Base-by-base conservation (phyloP, 2,888 invertebrate genomes). In the Cyclophora albipunctata region DNA sequence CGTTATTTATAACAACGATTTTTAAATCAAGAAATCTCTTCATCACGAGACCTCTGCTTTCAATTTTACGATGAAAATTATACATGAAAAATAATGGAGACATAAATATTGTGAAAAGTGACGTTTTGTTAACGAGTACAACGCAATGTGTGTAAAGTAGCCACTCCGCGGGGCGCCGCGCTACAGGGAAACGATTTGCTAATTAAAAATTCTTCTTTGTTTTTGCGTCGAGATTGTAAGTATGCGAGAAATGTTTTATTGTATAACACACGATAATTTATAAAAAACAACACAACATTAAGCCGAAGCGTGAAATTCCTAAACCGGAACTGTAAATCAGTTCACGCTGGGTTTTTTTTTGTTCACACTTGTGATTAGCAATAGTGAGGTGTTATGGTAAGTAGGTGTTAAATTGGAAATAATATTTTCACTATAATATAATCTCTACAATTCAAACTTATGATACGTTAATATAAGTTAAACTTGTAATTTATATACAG, bases 21-120 rank as follows among this genome's bases (percentile, higher is more conserved):
- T 37, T 48, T 51, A 50, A 55, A 50, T 47, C 47, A 46, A 57
- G 58, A 59, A 60, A 64, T 57, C 59, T 63, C 66, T 64, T 68
- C 71, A 70, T 71, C 66, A 37, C 64, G 66, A 67, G 59, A 67
- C 68, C 73, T 42, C 37, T 37, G 37, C 37, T 71, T 73, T 69
- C 64, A 71, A 72, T 69, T 79, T 82, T 77, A 83, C 71, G 75
- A 78, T 73, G 74, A 37, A 37, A 37, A 37, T 82, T 75, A 71
- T 72, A 72, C 68, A 75, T 81, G 81, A 81, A 82, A 82, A 78
- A 81, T 82, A 82, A 83, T 82, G 80, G 78, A 83, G 81, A 83
- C 82, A 84, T 85, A 83, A 83, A 84, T 83, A 84, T 81, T 70
- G 77, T 80, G 79, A 84, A 84, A 81, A 81, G 74, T 81, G 84